Percentiles rank a stretch among this genome's conserved stretches.
These are phyloP conservation scores for Leptura quadrifasciata DNA, from an alignment of 2,888 invertebrate species.

Conservation along the genomic window DNA sequence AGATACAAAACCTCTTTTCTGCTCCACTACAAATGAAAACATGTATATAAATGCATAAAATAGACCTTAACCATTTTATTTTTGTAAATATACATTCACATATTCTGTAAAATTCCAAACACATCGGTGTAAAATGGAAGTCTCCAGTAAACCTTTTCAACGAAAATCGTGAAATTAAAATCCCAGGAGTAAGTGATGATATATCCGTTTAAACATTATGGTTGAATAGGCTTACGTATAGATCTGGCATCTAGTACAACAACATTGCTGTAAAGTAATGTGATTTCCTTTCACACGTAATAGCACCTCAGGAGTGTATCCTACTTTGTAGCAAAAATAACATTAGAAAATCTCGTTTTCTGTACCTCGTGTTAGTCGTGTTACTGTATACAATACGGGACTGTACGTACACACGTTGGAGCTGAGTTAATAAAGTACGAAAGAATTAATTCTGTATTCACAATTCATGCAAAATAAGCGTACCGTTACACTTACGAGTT, in stretches of 20 bases:
- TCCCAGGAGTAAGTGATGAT: neutral
- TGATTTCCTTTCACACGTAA: conserved; percentile 35
- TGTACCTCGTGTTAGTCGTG: conserved; percentile 18
- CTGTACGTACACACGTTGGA: neutral
- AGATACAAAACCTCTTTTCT: too few species aligned
- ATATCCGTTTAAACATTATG: neutral
- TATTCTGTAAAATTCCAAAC: too few species aligned
- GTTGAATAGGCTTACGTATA: conserved; percentile 8
- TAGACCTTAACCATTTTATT: too few species aligned
- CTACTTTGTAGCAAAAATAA: conserved; percentile 32
- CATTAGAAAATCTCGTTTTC: conserved; percentile 24
- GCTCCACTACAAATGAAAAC: too few species aligned
- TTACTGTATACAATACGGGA: neutral
- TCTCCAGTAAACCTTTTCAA: too few species aligned
- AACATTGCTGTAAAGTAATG: conserved; percentile 16
- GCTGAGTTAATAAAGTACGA: neutral
- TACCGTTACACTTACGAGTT: too few species aligned
- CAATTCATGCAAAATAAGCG: too few species aligned
- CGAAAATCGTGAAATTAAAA: neutral
- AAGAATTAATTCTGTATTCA: neutral
- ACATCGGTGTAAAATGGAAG: too few species aligned
- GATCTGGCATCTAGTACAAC: conserved; percentile 13
- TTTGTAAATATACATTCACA: too few species aligned
- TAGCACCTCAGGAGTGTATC: conserved; percentile 30
- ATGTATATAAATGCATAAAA: too few species aligned